A percentile compares a stretch with the other conserved stretches of the same genome.
phyloP scores from a whole-genome alignment of 1,140 invertebrate genomes.

The Teleopsis dalmanni region DNA sequence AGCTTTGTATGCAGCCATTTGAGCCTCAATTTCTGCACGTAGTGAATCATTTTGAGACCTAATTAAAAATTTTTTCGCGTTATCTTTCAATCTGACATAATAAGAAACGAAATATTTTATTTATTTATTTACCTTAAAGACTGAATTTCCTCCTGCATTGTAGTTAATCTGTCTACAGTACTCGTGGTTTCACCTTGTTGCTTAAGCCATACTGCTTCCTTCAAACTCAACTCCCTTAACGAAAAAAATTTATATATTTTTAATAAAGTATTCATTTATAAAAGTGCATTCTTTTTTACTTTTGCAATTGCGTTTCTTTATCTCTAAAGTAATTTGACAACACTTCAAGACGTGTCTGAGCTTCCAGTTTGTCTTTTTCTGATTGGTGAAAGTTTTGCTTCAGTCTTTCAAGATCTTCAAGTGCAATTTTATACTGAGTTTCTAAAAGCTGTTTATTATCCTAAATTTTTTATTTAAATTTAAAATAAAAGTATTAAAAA shows the following conservation, averaged over 20 bases:
- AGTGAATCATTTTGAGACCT: constrained; percentile 64
- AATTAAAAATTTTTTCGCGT: too few relatives aligned
- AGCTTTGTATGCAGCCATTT: constrained; percentile 67
- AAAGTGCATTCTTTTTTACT: constrained; percentile 48
- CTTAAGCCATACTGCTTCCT: constrained; percentile 74
- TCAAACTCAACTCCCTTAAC: constrained; percentile 62
- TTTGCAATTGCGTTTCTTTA: constrained; percentile 75
- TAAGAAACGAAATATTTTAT: too few relatives aligned
- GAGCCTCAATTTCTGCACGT: constrained; percentile 69
- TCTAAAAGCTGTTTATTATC: constrained; percentile 21
- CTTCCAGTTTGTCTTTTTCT: constrained; percentile 71
- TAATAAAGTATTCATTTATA: not conserved
- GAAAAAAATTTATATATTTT: not conserved
- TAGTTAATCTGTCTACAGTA: constrained; percentile 66
- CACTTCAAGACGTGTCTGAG: constrained; percentile 73
- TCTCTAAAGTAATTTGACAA: constrained; percentile 82
- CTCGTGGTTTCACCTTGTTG: constrained; percentile 75
- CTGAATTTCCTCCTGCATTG: constrained; percentile 71
- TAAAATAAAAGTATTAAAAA: not conserved
- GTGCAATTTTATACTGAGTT: constrained; percentile 26
- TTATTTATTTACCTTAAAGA: constrained; percentile 63
- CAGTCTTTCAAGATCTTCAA: constrained; percentile 45
- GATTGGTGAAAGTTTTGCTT: constrained; percentile 60
- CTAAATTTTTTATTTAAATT: constrained; percentile 1
- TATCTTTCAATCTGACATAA: too few relatives aligned